Percentiles rank a stretch among this genome's conserved stretches.
Evolutionary conservation across 1,140 invertebrate genomes (phyloP).

Genomic region (Maconellicoccus hirsutus): DNA sequence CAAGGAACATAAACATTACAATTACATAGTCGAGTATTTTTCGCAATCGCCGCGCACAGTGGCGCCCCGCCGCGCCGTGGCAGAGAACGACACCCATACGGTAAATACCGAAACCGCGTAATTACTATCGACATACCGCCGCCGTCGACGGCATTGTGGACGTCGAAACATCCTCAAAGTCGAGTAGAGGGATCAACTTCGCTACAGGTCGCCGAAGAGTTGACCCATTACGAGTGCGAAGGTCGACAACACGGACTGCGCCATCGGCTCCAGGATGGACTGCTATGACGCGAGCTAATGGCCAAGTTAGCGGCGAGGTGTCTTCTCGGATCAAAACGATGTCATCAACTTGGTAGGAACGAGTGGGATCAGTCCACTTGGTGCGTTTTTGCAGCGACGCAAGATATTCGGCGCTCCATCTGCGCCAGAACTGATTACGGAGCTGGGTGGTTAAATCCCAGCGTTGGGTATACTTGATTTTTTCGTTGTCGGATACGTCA

Average conservation of each 20-base stretch:
- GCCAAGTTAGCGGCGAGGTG: constrained; percentile 17
- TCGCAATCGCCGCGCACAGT: too few relatives aligned
- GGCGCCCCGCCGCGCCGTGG: too few relatives aligned
- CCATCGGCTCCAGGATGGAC: constrained; percentile 21
- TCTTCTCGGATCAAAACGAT: constrained; percentile 12
- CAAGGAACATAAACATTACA: too few relatives aligned
- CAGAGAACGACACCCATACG: too few relatives aligned
- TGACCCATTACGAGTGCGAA: constrained; percentile 5
- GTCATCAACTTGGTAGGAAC: constrained; percentile 5
- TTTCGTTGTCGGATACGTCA: constrained; percentile 14
- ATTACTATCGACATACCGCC: too few relatives aligned
- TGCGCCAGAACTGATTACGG: constrained; percentile 21
- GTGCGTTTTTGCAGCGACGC: not conserved
- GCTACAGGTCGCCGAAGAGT: not conserved
- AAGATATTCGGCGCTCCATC: constrained; percentile 25
- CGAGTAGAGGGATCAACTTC: constrained; percentile 21
- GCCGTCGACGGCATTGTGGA: too few relatives aligned
- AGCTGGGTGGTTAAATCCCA: constrained; percentile 5
- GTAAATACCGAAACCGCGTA: too few relatives aligned
- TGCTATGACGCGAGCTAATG: not conserved
- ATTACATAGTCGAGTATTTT: too few relatives aligned
- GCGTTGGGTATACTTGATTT: not conserved
- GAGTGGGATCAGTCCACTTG: constrained; percentile 22
- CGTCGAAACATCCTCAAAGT: not conserved
- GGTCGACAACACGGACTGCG: constrained; percentile 7